Conservation (phyloP, 2,797 vertebrate species). For the Brachymystax lenok region DNA sequence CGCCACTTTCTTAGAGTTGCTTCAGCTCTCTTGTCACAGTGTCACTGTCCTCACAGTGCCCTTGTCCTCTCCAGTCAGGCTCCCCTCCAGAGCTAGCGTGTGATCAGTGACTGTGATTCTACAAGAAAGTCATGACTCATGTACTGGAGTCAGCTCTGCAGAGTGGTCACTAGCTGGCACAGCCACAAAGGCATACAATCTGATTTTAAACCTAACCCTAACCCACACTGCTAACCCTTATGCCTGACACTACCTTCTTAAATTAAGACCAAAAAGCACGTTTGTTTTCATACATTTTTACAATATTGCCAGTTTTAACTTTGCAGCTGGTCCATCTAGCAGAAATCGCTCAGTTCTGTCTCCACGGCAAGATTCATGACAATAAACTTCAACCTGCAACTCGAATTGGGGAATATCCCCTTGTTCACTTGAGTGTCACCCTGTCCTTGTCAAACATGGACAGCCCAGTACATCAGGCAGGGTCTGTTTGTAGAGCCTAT, state of each 20-base stretch:
- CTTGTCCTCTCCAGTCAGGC: background rate
- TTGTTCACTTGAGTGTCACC: background rate
- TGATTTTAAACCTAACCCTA: no score
- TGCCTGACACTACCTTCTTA: no score
- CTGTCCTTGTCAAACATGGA: background rate
- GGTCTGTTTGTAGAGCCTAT: background rate
- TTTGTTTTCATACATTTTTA: no score
- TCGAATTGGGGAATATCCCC: background rate
- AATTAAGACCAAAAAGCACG: no score
- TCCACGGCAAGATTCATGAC: no score
- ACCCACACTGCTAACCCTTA: no score
- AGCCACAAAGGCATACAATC: no score
- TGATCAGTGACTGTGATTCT: background rate
- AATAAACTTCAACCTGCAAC: background rate
- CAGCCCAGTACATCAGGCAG: background rate
- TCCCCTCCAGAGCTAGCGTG: background rate
- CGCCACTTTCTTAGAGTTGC: background rate
- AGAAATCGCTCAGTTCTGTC: no score
- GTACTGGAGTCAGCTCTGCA: no score
- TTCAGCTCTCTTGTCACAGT: background rate
- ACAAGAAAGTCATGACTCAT: background rate
- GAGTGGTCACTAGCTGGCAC: no score
- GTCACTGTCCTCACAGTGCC: background rate
- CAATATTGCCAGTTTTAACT: no score
- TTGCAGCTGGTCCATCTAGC: no score